Base-by-base conservation (phyloP, 1,140 invertebrate species). In the Drosophila arawakana region DNA sequence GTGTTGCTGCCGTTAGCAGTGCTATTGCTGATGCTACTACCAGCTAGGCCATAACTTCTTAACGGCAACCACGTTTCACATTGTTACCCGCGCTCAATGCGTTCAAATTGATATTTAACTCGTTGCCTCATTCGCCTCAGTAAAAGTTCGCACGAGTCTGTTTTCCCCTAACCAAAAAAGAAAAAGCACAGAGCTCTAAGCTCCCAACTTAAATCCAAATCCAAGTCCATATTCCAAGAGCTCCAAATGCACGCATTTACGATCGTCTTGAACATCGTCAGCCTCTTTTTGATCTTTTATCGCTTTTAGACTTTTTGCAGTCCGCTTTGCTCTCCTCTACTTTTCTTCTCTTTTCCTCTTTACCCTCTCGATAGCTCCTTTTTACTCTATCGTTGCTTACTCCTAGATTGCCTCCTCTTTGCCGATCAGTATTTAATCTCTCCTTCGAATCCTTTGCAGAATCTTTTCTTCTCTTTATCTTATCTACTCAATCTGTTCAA, bases 71-170 rank as follows among this genome's bases (percentile, higher is more conserved):
- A 71, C 67, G 57, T 70, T 61, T 73, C 39, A 55, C 71, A 69
- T 61, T 60, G 58, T 65, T 43, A 44, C 61, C 47, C 21, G 69
- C 39, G 43, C 55, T n/a, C 34, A 50, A 43, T 34, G 54, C 43
- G 41, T 68, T 65, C 68, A 76, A 76, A 76, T 76, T 76, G 74
- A 73, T 76, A 76, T 76, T 76, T 76, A 76, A 76, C 74, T 73
- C 55, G 69, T 61, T 75, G 65, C 35, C 8, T n/a, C 30, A 35
- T 47, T 21, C 46, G 25, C 8, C 41, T 47, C 25, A 52, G 46
- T 65, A 54, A 69, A 74, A 71, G 66, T 85, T 85, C 66, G 78
- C 77, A 78, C 66, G 69, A 85, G 52, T 80, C 25, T 25, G 25
- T 84, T 83, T 59, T 37, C 30, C 9, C 30, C 25, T 21, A 30